Base-by-base conservation (phyloP, 1,140 invertebrate species). In the Papilio helenus region DNA sequence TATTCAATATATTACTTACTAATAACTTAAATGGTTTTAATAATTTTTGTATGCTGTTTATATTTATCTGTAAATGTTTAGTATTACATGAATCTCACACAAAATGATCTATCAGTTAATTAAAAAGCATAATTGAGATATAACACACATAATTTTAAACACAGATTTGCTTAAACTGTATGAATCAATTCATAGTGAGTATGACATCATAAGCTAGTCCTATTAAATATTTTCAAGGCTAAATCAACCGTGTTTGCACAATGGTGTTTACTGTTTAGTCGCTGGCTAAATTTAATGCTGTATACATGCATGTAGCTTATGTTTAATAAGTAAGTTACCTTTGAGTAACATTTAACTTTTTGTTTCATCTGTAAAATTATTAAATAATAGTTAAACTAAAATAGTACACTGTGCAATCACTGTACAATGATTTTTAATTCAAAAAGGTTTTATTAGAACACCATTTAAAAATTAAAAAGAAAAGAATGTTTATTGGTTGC, bases 141-240 rank as follows among this genome's bases (percentile, higher is more conserved):
- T 0, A 68, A 68, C 61, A 61, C 58, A 68, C 61, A 12, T 65
- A 34, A 68, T 68, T 68, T 3, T 3, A 34, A 68, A 34, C 61
- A 68, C 61, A 34, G 26, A 68, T 29, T 68, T 68, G 61, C 4
- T 29, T 74, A 20, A 44, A 46, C 20, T 73, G 72, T 20, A 14
- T 42, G 26, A 74, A 23, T 74, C 51, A 79, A 81, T 68, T 65
- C 49, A 20, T 49, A 44, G 77, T 76, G 72, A 72, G 71, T 79
- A 91, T 92, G 91, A 92, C 87, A 89, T 92, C 91, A 92, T 87
- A 79, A 74, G 82, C 84, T 81, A 85, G 73, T 44, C 29, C 76
- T 81, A 76, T 82, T 83, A 82, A 81, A 78, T 81, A 74, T 79
- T 46, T 79, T 76, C 88, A 90, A 90, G 89, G 87, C 80, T 84